These are phyloP conservation scores for Malurus melanocephalus DNA, from an alignment of 2,113 vertebrate genomes.

Conservation along the genomic window DNA sequence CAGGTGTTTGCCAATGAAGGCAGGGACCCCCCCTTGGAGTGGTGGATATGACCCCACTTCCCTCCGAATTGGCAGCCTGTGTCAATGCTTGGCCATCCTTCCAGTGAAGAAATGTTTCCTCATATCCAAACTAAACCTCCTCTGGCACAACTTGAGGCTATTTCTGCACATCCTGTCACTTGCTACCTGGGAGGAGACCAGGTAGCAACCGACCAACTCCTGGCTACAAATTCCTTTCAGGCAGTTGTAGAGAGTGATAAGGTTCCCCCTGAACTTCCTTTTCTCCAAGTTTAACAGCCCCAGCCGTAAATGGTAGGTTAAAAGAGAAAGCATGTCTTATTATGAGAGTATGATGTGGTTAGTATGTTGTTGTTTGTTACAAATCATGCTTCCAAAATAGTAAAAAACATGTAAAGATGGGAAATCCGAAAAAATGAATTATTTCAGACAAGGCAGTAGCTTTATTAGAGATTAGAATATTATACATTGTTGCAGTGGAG, in stretches of 20 bases:
- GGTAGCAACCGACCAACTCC: not conserved
- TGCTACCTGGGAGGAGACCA: not conserved
- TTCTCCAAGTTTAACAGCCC: not conserved
- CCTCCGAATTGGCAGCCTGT: not conserved
- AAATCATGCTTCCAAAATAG: not conserved
- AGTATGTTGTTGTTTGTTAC: not conserved
- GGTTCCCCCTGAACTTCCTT: not conserved
- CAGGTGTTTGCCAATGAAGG: too few species aligned
- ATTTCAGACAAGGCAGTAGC: not conserved
- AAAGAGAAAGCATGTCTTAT: not conserved
- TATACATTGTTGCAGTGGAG: not conserved
- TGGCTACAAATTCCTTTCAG: not conserved
- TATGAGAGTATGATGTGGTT: not conserved
- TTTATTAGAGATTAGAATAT: not conserved
- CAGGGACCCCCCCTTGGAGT: too few species aligned
- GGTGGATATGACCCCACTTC: too few species aligned
- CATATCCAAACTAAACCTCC: not conserved
- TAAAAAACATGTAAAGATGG: not conserved
- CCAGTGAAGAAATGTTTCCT: not conserved
- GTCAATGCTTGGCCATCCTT: not conserved
- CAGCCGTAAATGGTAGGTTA: not conserved
- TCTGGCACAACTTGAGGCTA: not conserved
- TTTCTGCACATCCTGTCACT: not conserved
- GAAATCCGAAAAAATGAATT: not conserved
- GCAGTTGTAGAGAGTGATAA: not conserved